Base-by-base conservation (phyloP, 2,888 invertebrate genomes). In the Camponotus fellah region DNA sequence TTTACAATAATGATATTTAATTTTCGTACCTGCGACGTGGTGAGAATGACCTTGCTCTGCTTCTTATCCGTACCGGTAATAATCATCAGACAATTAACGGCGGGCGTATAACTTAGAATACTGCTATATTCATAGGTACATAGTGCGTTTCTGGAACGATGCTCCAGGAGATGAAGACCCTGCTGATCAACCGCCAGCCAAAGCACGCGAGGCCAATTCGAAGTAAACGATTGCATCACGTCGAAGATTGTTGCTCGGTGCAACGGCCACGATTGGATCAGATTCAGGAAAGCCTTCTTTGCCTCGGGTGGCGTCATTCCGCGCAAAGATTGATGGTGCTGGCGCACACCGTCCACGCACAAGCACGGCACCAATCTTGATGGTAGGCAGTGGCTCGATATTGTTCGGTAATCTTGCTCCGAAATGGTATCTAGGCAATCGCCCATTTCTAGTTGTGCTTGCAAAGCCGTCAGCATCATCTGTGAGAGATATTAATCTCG, bases 171-270 rank as follows among this genome's bases (percentile, higher is more conserved):
- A 94, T 99, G 98, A 85, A 99, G 96, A 32, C 99, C 99, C 91
- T 97, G 97, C 95, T 99, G 98, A 95, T 99, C 98, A 75, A 99
- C 98, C 37, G 98, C 99, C 90, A 99, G 95, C 98, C 99, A 98
- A 66, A 99, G 95, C 64, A 97, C 97, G 92, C 99, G 96, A 43
- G 99, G 99, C 98, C 99, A 98, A 95, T 98, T 98, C 40, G 99
- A 98, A 17, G 99, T 99, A 95, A 99, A 99, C 14, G 98, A 98
- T 97, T 99, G 99, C 97, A 98, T 98, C 62, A 99, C 99, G 95
- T 99, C 99, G 94, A 98, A 99, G 92, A 99, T 98, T 69, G 98
- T 98, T 21, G 99, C 98, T 89, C 98, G 96, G 88, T 99, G 98
- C 79, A 99, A 96, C 46, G 98, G 98, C 99, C 99, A 99, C 87